Percentiles rank a stretch among this genome's conserved stretches.
These are phyloP conservation scores for Telenomus remus DNA, from an alignment of 1,140 invertebrate species.

Conservation along the genomic window DNA sequence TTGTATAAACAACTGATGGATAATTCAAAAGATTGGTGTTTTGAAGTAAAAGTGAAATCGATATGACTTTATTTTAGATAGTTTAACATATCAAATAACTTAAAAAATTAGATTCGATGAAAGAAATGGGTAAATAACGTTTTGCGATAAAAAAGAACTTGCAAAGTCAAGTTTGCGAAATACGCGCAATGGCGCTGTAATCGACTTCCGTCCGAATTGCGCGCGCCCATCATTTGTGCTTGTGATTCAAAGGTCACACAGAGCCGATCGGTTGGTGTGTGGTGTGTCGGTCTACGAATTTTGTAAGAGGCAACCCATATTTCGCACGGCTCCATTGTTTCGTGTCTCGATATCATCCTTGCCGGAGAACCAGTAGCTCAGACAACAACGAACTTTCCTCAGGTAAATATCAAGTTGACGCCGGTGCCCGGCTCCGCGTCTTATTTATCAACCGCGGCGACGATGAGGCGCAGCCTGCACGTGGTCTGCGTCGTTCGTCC, in stretches of 20 bases:
- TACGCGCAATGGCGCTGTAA: not conserved
- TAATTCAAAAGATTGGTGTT: too few species aligned
- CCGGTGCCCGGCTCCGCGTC: not conserved
- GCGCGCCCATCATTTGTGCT: not conserved
- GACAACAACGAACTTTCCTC: slow-evolving; percentile 1
- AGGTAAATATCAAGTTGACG: slow-evolving; percentile 35
- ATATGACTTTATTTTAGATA: too few species aligned
- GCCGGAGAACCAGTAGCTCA: slow-evolving; percentile 24
- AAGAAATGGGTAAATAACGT: too few species aligned
- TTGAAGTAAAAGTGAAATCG: too few species aligned
- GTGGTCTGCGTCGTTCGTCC: slow-evolving; percentile 57
- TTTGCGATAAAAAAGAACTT: too few species aligned
- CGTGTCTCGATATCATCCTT: slow-evolving; percentile 38
- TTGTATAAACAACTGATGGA: too few species aligned
- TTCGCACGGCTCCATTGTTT: slow-evolving; percentile 58
- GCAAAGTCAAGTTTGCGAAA: too few species aligned
- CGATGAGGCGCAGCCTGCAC: slow-evolving; percentile 54
- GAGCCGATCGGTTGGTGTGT: slow-evolving; percentile 59
- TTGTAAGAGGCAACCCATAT: slow-evolving; percentile 59
- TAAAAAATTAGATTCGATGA: too few species aligned
- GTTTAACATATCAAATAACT: too few species aligned
- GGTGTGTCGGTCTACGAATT: slow-evolving; percentile 63
- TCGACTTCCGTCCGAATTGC: slow-evolving; percentile 6
- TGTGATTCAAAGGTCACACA: slow-evolving; percentile 17
- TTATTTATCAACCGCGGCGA: slow-evolving; percentile 9